Conservation (phyloP, 2,888 invertebrate genomes). For the Proisotoma minuta region DNA sequence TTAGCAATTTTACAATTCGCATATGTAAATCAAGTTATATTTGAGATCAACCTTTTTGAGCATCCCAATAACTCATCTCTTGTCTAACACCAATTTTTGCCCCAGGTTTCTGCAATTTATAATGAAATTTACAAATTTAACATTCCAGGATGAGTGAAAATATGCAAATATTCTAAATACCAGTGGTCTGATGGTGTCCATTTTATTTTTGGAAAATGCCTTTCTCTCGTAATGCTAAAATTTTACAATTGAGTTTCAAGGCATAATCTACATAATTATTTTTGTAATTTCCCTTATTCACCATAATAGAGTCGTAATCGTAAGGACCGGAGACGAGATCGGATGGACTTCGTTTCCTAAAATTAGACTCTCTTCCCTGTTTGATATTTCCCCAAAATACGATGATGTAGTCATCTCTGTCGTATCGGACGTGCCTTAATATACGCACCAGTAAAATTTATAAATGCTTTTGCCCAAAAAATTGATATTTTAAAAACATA, state of each 20-base stretch:
- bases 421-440: slow-evolving; percentile 31
- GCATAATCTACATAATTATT: too few species aligned
- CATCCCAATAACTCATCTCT: slow-evolving; percentile 42
- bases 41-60: slow-evolving; percentile 36
- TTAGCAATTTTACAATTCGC: too few species aligned
- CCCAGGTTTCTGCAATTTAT: slow-evolving; percentile 40
- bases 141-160: background rate
- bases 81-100: slow-evolving; percentile 35
- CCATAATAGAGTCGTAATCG: slow-evolving; percentile 41
- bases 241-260: too few species aligned
- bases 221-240: too few species aligned
- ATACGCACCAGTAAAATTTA: too few species aligned
- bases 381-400: slow-evolving; percentile 40
- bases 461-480: background rate
- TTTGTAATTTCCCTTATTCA: slow-evolving; percentile 36
- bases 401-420: slow-evolving; percentile 36
- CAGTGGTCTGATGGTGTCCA: slow-evolving; percentile 40
- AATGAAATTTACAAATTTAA: background rate
- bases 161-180: slow-evolving; percentile 14
- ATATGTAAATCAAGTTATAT: too few species aligned
- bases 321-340: slow-evolving; percentile 36
- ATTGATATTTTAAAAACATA: background rate
- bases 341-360: slow-evolving; percentile 29
- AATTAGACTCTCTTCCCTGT: slow-evolving; percentile 37
- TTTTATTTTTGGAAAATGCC: slow-evolving; percentile 35